These are phyloP conservation scores for Sebastes ruberrimus DNA, from an alignment of 2,797 vertebrate genomes.

Conservation along the genomic window DNA sequence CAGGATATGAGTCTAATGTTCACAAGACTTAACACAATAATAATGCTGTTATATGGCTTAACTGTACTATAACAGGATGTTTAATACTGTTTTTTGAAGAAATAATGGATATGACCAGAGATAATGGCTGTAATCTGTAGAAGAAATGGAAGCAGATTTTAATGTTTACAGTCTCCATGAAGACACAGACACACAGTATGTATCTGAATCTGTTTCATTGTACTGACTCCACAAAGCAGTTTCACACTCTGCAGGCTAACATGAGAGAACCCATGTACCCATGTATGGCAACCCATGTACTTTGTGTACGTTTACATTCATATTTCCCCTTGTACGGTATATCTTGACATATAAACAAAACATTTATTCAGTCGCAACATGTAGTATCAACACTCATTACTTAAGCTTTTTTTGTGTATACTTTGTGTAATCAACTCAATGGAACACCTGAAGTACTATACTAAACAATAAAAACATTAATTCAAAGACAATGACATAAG, in stretches of 20 bases:
- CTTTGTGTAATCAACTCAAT: neutral
- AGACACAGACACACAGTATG: neutral
- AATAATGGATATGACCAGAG: neutral
- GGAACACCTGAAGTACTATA: neutral
- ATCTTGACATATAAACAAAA: neutral
- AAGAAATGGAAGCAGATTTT: neutral
- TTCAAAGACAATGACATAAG: neutral
- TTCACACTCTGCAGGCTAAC: neutral
- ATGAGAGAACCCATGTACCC: neutral
- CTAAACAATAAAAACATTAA: neutral
- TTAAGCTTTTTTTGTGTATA: neutral
- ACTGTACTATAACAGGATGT: neutral
- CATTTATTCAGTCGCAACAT: neutral
- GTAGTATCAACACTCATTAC: neutral
- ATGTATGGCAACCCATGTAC: neutral
- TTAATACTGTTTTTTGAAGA: neutral
- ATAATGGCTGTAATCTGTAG: slow-evolving; percentile 4
- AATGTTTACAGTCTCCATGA: neutral
- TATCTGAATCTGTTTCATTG: neutral
- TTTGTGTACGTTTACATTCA: neutral
- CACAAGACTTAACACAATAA: neutral
- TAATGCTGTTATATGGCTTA: neutral
- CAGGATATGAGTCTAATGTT: neutral
- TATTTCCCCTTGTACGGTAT: neutral
- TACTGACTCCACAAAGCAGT: neutral